Conservation (phyloP, 2,888 invertebrate genomes). For the Muschampia plurimacula region DNA sequence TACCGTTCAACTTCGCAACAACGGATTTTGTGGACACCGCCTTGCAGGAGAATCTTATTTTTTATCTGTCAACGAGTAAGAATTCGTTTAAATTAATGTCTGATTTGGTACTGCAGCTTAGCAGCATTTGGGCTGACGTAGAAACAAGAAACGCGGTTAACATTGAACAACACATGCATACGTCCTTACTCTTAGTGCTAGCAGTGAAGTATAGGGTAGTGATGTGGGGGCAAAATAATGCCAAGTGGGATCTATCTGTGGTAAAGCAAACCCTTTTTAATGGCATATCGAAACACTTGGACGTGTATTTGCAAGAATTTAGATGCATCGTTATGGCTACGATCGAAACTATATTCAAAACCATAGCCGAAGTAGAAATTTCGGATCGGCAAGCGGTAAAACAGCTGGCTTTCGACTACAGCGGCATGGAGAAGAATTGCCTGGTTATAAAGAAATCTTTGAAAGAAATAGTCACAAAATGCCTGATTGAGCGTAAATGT, state of each 20-base stretch:
- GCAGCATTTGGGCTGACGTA: slow-evolving; percentile 89
- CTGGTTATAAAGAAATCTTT: slow-evolving; percentile 80
- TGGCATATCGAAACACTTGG: slow-evolving; percentile 90
- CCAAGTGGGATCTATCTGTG: slow-evolving; percentile 60
- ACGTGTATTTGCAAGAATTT: slow-evolving; percentile 86
- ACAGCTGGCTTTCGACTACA: slow-evolving; percentile 88
- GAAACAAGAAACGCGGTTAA: slow-evolving; percentile 87
- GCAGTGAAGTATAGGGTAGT: slow-evolving; percentile 79
- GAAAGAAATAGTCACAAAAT: slow-evolving; percentile 66
- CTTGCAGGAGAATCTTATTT: slow-evolving; percentile 86
- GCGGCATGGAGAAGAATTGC: slow-evolving; percentile 78
- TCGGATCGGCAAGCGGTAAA: slow-evolving; percentile 68
- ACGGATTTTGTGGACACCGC: slow-evolving; percentile 85
- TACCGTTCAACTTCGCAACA: slow-evolving; percentile 74
- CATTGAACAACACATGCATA: slow-evolving; percentile 89
- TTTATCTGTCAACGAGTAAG: slow-evolving; percentile 83
- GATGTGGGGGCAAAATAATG: slow-evolving; percentile 58
- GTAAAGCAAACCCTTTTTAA: slow-evolving; percentile 84
- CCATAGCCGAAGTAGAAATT: slow-evolving; percentile 75
- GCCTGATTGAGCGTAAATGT: slow-evolving; percentile 65
- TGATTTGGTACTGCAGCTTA: slow-evolving; percentile 82
- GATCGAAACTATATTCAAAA: slow-evolving; percentile 87
- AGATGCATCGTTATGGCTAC: slow-evolving; percentile 91
- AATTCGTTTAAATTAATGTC: slow-evolving; percentile 59
- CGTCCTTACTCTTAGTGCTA: slow-evolving; percentile 88